Evolutionary conservation across 2,888 invertebrate genomes (phyloP), one percentile per base, ranked within the genome.

Genomic region (Ophion obscuratus): DNA sequence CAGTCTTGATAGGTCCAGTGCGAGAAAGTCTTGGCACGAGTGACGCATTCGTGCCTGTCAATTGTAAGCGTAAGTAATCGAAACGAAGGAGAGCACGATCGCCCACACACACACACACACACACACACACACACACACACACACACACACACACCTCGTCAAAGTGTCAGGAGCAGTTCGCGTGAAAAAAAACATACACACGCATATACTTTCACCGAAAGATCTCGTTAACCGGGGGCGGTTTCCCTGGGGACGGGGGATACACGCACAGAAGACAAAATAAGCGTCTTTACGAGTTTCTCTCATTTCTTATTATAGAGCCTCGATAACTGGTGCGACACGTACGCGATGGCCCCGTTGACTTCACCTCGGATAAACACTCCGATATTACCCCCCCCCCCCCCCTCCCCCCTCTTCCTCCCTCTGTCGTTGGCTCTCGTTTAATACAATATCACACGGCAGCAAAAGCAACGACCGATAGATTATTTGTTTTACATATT

Each of bases 231-330:
- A 53, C 5, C 36, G 71, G 17, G 66, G 17, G 61, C 70, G 73
- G 44, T 84, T 66, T 57, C 20, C n/a, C n/a, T 9, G 61, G 17
- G 40, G n/a, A 24, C 36, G 20, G 27, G 4, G 64, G 10, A 75
- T 62, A 17, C 64, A 24, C 79, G 40, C 78, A 40, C 64, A 81
- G 71, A 77, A 68, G 77, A 87, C 80, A 83, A 87, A 88, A 88
- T 87, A 86, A 84, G 81, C 81, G 76, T 84, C 79, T 87, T 87
- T 86, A 87, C 88, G 87, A 87, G 85, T 53, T 27, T 64, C 62
- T 53, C 78, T 83, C 85, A 70, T 83, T 73, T 85, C 86, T 87
- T 86, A 87, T 87, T 88, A 87, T 83, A 85, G 87, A 80, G 84
- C 62, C 67, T 84, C 82, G 85, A 85, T 85, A 85, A 85, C 78